phyloP scores from a whole-genome alignment of 2,888 invertebrate species.

The Brachypalpus laphriformis region DNA sequence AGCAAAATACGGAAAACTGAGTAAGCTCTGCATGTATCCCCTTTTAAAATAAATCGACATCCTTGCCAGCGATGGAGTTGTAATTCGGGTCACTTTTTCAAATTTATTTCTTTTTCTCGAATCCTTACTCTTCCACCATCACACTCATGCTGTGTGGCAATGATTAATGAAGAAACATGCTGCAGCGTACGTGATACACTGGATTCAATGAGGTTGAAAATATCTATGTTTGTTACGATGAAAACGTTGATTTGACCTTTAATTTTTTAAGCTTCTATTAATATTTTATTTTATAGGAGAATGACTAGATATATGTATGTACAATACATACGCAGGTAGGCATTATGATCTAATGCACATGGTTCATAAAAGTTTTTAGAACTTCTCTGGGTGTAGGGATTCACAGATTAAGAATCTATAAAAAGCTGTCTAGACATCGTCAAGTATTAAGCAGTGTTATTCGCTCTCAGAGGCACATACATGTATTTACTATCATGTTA shows the following conservation, averaged over 20 bases:
- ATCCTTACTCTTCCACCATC: neutral
- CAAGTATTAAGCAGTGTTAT: no score
- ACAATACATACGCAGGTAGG: no score
- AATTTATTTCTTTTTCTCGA: slow-evolving; percentile 25
- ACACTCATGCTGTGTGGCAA: slow-evolving; percentile 9
- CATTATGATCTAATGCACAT: no score
- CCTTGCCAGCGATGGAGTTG: slow-evolving; percentile 51
- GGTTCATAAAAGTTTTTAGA: no score
- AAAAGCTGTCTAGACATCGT: no score
- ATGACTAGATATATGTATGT: no score
- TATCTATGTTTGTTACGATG: slow-evolving; percentile 5
- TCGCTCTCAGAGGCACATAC: no score
- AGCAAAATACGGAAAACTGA: neutral
- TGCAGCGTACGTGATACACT: slow-evolving; percentile 52
- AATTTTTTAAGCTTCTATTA: neutral
- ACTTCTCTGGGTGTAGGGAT: no score
- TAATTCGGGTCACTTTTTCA: slow-evolving; percentile 60
- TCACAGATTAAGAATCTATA: no score
- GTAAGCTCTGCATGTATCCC: neutral
- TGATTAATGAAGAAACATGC: slow-evolving; percentile 62
- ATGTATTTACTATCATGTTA: no score
- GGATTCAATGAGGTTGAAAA: slow-evolving; percentile 54
- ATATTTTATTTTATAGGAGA: no score
- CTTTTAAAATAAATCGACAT: slow-evolving; percentile 53
- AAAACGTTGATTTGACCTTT: neutral